Conservation (phyloP, 2,797 vertebrate species). For the Hapalemur alaotrensis region DNA sequence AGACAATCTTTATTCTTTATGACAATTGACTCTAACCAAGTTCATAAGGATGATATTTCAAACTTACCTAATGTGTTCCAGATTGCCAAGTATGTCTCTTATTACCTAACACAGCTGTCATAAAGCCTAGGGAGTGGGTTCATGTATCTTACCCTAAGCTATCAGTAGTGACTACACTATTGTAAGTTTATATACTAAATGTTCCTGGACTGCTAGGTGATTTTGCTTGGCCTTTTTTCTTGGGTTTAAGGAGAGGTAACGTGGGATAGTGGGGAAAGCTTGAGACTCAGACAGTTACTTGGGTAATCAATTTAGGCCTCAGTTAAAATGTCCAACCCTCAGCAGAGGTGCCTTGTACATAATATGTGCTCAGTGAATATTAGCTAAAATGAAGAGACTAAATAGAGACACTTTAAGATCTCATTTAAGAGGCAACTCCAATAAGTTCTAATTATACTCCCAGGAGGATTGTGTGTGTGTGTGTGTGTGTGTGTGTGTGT, state of each 20-base stretch:
- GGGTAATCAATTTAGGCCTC: neutral
- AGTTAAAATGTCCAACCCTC: neutral
- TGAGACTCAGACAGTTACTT: neutral
- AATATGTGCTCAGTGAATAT: neutral
- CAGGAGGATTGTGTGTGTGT: neutral
- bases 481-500: neutral
- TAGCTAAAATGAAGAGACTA: neutral
- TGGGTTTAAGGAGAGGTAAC: neutral
- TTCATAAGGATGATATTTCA: neutral
- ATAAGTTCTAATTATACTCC: neutral
- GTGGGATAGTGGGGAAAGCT: neutral
- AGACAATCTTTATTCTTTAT: conserved; percentile 35
- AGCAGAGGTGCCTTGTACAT: neutral
- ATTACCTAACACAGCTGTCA: neutral
- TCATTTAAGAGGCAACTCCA: neutral
- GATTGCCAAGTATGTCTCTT: neutral
- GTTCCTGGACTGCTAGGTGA: neutral
- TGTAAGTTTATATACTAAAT: neutral
- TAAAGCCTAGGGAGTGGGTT: neutral
- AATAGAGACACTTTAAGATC: neutral
- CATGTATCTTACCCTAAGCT: neutral
- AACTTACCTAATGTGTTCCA: neutral
- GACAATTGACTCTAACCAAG: neutral
- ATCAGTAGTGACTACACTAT: neutral
- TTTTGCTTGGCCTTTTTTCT: neutral